phyloP scores from a whole-genome alignment of 2,113 vertebrate genomes.

The Tenebrosternarchus preto region DNA sequence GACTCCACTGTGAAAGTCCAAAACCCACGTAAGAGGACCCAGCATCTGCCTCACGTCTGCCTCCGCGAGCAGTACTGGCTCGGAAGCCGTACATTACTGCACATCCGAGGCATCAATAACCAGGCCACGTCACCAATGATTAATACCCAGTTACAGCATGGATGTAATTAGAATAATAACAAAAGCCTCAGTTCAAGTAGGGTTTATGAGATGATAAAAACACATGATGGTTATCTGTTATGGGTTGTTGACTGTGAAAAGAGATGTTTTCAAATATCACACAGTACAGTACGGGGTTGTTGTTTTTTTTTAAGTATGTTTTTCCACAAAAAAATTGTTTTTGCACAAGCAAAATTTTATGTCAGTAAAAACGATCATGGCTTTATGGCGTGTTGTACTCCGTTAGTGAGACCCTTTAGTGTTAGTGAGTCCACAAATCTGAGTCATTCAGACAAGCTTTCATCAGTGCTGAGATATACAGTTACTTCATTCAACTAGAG shows the following conservation, averaged over 20 bases:
- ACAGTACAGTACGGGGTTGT: too few species aligned
- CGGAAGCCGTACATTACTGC: neutral
- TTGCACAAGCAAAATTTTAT: too few species aligned
- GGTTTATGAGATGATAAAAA: too few species aligned
- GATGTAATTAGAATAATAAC: too few species aligned
- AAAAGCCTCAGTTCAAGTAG: too few species aligned
- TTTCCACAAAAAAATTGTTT: too few species aligned
- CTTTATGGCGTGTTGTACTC: neutral
- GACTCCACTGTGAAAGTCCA: conserved; percentile 96
- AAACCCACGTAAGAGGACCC: conserved; percentile 89
- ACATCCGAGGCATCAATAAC: neutral
- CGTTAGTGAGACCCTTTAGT: neutral
- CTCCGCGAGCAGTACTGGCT: neutral
- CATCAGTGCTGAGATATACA: conserved; percentile 25
- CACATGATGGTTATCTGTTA: too few species aligned
- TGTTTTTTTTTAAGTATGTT: too few species aligned
- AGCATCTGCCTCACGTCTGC: neutral
- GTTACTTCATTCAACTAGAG: conserved; percentile 39
- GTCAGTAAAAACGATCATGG: too few species aligned
- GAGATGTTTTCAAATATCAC: too few species aligned
- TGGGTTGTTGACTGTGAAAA: too few species aligned
- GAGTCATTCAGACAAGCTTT: neutral
- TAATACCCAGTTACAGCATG: neutral
- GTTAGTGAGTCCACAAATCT: neutral
- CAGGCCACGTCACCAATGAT: neutral